A percentile compares a stretch with the other conserved stretches of the same genome.
These are phyloP conservation scores for Lota lota DNA, from an alignment of 2,113 vertebrate genomes.

Conservation along the genomic window DNA sequence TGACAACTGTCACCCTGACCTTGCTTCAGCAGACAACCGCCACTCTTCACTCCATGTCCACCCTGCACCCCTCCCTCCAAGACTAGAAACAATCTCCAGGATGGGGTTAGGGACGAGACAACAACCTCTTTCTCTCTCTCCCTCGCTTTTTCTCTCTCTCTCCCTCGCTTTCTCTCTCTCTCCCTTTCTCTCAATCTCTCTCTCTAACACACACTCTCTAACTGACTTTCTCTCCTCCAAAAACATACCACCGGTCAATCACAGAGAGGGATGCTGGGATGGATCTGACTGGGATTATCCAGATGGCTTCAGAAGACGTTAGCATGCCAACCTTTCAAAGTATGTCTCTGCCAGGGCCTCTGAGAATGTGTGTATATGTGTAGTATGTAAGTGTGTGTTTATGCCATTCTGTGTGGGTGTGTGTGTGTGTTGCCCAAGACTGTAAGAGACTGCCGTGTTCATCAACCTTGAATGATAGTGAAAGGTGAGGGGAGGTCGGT, in stretches of 20 bases:
- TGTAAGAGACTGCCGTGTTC: conserved; percentile 6
- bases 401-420: not conserved
- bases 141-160: not conserved
- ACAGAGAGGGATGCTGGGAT: not conserved
- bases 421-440: not conserved
- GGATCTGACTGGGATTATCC: not conserved
- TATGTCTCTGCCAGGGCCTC: conserved; percentile 2
- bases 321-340: conserved; percentile 18
- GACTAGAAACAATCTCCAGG: conserved; percentile 37
- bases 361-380: conserved; percentile 3
- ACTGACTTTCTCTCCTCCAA: conserved; percentile 19
- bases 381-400: conserved; percentile 15
- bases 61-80: conserved; percentile 24
- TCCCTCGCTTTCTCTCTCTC: not conserved
- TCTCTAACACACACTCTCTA: conserved; percentile 32
- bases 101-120: conserved; percentile 41
- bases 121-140: conserved; percentile 21
- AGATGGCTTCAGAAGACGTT: not conserved
- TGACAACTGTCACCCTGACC: conserved; percentile 72
- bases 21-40: conserved; percentile 41
- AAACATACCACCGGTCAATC: not conserved
- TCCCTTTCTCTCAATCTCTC: not conserved
- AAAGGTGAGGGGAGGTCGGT: conserved; percentile 8
- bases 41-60: conserved; percentile 25
- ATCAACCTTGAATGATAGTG: conserved; percentile 29